Evolutionary conservation across 2,797 vertebrate species (phyloP), one percentile per base, ranked within the genome.

Genomic region (Sebastes vulpes): DNA sequence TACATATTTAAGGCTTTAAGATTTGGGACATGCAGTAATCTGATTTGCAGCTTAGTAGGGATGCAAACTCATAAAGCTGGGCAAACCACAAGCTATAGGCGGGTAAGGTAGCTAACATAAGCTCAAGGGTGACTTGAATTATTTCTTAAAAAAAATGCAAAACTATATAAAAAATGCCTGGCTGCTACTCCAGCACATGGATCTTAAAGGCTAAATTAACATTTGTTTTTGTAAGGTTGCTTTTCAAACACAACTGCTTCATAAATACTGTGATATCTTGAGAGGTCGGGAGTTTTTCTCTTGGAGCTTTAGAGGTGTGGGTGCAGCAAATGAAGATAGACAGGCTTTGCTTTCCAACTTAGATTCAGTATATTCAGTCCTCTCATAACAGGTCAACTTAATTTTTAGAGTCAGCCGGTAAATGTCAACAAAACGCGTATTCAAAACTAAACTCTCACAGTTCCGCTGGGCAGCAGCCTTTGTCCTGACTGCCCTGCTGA

Each of bases 1-100:
- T 72, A 77, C 86, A 83, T 82, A 84, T 89, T 87, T 80, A 83
- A 87, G 53, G 25, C 42, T 82, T 60, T 69, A 72, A 68, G 67
- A 79, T 89, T 81, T 57, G 64, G 56, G 68, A 75, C 80, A 68
- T 63, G 65, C 56, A 23, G 25, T 64, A 71, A 88, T 85, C 70
- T 75, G 75, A 90, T 72, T 86, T 71, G 32, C 16, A 61, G 70
- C 29, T 66, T 72, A 66, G 72, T 5, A 9, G 21, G 25, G 60
- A 59, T 18, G 38, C 59, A 38, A 52, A 81, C 46, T 65, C 67
- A 35, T 12, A 75, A 46, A 53, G 54, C 16, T 1, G 42, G 4
- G 20, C 14, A 12, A 42, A 69, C 20, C 7, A 21, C 75, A 81
- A 20, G 5, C 71, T 76, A 42, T 64, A 32, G 32, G 23, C 0